phyloP scores from a whole-genome alignment of 2,797 vertebrate genomes.

The Pseudomugil gertrudae region DNA sequence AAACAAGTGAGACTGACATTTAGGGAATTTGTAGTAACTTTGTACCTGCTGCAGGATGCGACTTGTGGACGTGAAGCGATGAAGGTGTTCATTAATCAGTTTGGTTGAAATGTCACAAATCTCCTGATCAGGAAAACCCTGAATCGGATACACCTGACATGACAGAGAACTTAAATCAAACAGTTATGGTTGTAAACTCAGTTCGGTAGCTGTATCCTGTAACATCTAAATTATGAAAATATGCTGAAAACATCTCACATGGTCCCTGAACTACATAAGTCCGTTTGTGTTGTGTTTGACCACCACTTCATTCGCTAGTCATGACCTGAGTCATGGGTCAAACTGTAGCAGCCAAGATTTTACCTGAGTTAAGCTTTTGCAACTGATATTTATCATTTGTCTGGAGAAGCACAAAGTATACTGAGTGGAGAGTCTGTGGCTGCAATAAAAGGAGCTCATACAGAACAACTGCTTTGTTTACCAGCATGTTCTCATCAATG shows the following conservation, averaged over 20 bases:
- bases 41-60: constrained; percentile 83
- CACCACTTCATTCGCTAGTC: neutral
- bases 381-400: neutral
- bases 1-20: no score
- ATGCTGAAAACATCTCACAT: neutral
- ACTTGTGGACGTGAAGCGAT: constrained; percentile 63
- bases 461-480: constrained; percentile 43
- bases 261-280: neutral
- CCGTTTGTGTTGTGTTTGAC: neutral
- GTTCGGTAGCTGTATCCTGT: neutral
- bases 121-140: constrained; percentile 81
- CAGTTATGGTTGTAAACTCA: neutral
- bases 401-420: neutral
- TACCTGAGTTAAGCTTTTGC: neutral
- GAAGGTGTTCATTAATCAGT: constrained; percentile 75
- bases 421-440: neutral
- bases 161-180: neutral
- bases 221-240: no score
- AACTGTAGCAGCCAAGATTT: neutral
- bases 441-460: neutral
- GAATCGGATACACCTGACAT: constrained; percentile 84
- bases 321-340: neutral
- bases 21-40: neutral
- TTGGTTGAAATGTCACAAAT: constrained; percentile 75
- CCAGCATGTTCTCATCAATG: constrained; percentile 80